Conservation (phyloP, 1,140 invertebrate species). For the Cyclargus thomasi region DNA sequence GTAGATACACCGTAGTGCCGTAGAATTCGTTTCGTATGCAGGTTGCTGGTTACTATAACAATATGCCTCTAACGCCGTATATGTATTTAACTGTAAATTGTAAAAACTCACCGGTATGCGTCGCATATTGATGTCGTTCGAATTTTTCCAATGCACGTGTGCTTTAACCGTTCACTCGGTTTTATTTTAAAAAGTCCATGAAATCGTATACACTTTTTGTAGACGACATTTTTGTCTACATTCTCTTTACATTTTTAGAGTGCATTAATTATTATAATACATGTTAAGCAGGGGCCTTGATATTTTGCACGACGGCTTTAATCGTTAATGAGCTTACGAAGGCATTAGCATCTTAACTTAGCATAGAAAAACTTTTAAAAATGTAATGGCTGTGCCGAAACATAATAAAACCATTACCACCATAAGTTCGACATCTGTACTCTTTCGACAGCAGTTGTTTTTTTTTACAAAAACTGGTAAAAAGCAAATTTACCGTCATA, state of each 20-base stretch:
- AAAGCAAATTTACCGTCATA: no score
- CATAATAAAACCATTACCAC: no score
- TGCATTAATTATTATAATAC: not conserved
- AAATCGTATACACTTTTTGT: conserved; percentile 22
- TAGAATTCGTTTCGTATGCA: conserved; percentile 30
- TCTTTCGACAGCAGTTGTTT: no score
- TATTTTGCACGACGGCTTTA: not conserved
- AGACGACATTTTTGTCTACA: conserved; percentile 7
- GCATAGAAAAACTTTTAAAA: not conserved
- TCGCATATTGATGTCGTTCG: conserved; percentile 39
- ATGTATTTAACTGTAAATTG: conserved; percentile 43
- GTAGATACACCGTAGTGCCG: not conserved
- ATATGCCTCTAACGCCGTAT: conserved; percentile 31
- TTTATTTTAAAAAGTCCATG: conserved; percentile 37
- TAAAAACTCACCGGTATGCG: conserved; percentile 32
- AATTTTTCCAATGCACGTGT: conserved; percentile 30
- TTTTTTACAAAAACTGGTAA: no score
- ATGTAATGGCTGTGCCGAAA: no score
- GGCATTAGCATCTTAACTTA: not conserved
- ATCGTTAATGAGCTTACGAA: not conserved
- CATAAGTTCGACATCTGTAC: no score
- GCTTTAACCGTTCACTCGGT: conserved; percentile 40
- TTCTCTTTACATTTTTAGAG: not conserved
- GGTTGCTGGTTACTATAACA: conserved; percentile 24
- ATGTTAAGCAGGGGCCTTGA: not conserved